Evolutionary conservation across 2,888 invertebrate species (phyloP).

Genomic region (Coremacera marginata): DNA sequence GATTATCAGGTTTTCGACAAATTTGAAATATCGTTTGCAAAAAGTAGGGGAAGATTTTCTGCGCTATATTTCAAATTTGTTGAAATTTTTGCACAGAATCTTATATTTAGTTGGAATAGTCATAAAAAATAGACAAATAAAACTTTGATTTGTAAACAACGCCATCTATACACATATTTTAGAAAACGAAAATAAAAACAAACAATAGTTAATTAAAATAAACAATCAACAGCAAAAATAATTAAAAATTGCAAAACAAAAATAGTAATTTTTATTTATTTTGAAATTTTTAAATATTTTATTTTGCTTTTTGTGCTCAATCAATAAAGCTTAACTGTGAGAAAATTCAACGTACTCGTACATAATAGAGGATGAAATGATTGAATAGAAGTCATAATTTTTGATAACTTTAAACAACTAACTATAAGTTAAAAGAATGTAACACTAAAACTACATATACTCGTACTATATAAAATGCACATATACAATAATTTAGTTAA

Average conservation of each 20-base stretch:
- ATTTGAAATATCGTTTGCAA: conserved; percentile 53
- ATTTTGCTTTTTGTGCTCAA: conserved; percentile 68
- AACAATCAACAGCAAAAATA: neutral
- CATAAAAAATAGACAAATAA: too few relatives aligned
- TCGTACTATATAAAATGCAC: conserved; percentile 34
- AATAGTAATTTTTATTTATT: conserved; percentile 17
- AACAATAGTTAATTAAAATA: conserved; percentile 36
- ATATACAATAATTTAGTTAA: conserved; percentile 34
- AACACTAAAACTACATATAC: neutral
- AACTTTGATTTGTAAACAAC: neutral
- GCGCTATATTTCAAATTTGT: conserved; percentile 50
- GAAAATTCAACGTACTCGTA: conserved; percentile 50
- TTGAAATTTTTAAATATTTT: conserved; percentile 44
- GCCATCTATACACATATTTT: neutral
- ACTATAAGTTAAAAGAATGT: conserved; percentile 4
- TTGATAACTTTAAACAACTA: conserved; percentile 4
- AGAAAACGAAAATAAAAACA: neutral
- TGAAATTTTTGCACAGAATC: neutral
- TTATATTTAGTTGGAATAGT: too few relatives aligned
- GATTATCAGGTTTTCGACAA: neutral
- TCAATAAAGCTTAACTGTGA: conserved; percentile 69
- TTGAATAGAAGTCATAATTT: conserved; percentile 19
- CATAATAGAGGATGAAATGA: conserved; percentile 21
- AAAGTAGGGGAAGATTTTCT: conserved; percentile 67
- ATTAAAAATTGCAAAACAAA: neutral